Conservation (phyloP, 2,113 vertebrate species). For the Phaethon lepturus region DNA sequence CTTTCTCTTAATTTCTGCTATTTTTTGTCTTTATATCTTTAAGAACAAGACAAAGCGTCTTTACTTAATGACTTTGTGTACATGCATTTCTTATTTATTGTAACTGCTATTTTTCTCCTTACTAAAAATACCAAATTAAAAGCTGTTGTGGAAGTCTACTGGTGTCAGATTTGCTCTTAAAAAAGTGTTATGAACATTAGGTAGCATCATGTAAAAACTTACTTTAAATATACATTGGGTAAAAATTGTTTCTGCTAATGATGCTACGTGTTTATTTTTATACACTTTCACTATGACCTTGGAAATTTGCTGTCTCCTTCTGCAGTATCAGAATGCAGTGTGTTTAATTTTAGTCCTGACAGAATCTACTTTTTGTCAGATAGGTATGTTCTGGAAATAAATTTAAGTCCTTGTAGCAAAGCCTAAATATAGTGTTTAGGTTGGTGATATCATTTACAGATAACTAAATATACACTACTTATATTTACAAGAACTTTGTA, state of each 20-base stretch:
- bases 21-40: background rate
- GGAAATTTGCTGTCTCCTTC: background rate
- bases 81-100: background rate
- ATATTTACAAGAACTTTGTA: background rate
- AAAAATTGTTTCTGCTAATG: background rate
- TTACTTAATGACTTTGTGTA: background rate
- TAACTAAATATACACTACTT: background rate
- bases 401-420: background rate
- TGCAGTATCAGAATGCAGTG: background rate
- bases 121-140: background rate
- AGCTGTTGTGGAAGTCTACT: background rate
- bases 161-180: background rate
- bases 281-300: background rate
- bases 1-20: background rate
- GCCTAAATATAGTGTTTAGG: background rate
- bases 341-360: background rate
- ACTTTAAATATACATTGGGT: background rate
- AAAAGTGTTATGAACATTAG: background rate
- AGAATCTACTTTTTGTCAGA: background rate
- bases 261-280: background rate
- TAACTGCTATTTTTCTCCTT: background rate
- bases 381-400: background rate
- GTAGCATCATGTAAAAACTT: background rate
- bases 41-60: background rate
- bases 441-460: background rate